Evolutionary conservation across 2,797 vertebrate species (phyloP).

Genomic region (Semotilus atromaculatus): DNA sequence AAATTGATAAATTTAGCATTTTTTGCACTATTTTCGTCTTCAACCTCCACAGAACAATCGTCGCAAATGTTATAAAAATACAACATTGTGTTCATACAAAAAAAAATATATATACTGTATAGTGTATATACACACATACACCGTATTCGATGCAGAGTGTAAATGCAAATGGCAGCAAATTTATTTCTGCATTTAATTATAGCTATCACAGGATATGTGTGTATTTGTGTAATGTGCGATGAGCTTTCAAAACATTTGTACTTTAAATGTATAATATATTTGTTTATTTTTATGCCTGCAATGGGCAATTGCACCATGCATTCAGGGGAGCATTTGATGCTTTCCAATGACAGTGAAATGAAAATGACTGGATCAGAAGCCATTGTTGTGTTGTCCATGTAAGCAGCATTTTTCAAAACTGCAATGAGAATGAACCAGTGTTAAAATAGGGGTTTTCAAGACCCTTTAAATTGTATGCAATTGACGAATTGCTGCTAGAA

Average conservation of each 20-base stretch:
- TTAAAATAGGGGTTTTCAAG: background rate
- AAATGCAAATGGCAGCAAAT: too few relatives aligned
- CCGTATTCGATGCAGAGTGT: too few relatives aligned
- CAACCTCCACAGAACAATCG: background rate
- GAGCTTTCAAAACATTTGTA: background rate
- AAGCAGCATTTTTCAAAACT: background rate
- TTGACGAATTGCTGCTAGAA: conserved; percentile 2
- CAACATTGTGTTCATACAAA: background rate
- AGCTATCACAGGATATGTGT: background rate
- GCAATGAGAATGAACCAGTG: background rate
- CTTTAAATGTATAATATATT: too few relatives aligned
- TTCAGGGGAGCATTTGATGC: background rate
- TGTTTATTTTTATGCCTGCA: background rate
- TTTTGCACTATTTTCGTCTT: background rate
- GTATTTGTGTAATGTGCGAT: background rate
- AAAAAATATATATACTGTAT: too few relatives aligned
- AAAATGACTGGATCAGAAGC: background rate
- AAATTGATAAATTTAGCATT: too few relatives aligned
- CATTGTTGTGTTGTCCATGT: background rate
- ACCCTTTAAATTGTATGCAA: background rate
- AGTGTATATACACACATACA: background rate
- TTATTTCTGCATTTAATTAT: background rate
- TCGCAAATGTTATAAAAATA: background rate
- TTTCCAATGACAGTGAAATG: background rate
- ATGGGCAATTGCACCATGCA: background rate